Evolutionary conservation across 2,113 vertebrate species (phyloP).

Genomic region (Tor tambroides): DNA sequence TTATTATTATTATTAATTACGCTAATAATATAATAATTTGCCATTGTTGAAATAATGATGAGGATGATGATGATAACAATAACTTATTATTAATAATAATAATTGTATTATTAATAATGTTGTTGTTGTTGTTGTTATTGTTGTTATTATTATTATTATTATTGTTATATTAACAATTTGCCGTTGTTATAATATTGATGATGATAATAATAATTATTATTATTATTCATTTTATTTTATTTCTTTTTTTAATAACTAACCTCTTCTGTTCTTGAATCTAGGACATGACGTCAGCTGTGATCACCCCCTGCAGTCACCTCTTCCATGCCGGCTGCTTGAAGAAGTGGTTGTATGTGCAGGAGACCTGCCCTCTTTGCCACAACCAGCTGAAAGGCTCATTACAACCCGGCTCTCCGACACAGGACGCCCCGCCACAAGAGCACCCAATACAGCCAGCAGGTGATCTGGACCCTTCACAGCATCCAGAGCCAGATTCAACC

Average conservation of each 20-base stretch:
- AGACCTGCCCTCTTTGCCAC: constrained; percentile 95
- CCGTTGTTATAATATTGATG: neutral
- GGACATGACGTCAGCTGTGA: constrained; percentile 96
- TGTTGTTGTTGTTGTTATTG: no score
- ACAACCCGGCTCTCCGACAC: constrained; percentile 47
- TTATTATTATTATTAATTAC: no score
- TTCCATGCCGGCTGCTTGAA: constrained; percentile 98
- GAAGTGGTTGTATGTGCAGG: constrained; percentile 98
- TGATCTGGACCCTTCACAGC: neutral
- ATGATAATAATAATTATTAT: neutral
- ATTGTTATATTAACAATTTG: no score
- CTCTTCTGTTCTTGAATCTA: constrained; percentile 17
- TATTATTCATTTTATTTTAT: no score
- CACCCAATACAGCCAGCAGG: neutral
- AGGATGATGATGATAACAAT: no score
- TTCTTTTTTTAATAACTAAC: neutral
- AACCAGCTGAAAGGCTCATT: constrained; percentile 89
- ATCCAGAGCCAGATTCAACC: neutral
- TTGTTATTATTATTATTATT: no score
- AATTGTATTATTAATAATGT: no score
- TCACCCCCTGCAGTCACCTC: constrained; percentile 97
- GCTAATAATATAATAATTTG: no score
- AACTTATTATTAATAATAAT: no score
- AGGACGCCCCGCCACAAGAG: constrained; percentile 21
- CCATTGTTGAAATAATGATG: no score